Base-by-base conservation (phyloP, 2,888 invertebrate genomes). In the Sesamia inferens region DNA sequence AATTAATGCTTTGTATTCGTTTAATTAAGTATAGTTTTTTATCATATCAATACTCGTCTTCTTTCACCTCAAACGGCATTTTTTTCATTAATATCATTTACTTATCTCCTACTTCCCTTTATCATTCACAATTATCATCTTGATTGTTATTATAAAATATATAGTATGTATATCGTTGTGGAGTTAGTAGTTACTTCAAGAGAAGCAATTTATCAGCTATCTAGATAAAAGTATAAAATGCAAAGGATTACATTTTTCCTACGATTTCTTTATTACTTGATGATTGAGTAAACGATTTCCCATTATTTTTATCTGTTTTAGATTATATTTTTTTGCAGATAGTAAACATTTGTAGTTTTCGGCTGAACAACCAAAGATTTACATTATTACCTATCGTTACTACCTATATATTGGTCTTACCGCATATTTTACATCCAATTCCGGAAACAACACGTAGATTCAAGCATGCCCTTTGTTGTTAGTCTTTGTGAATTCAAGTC, bases 401-500 rank as follows among this genome's bases (percentile, higher is more conserved):
- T 59, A 24, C 16, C n/a, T 78, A 58, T 24, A 59, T 24, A 2
- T 55, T 42, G 2, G 4, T 64, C 7, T 10, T 24, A 55, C 16
- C 42, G 57, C 4, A 24, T 42, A 48, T 62, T 65, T 57, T 62
- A 62, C 58, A 51, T 51, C 51, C n/a, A 44, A 68, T 42, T 62
- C 75, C 57, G 76, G 75, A 84, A 84, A 84, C 59, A 24, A 74
- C 39, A 78, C 24, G 59, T 61, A 24, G 24, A 72, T 74, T 65
- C 19, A 66, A 84, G 65, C 31, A 66, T 55, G 57, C 44, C 83
- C 79, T 80, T 81, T 81, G 81, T 80, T 76, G 48, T 51, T 22
- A 48, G 62, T 81, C 66, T 69, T 80, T 84, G 58, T 80, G 55
- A 75, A 80, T 80, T 80, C 81, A 63, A 81, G 63, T 22, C 68